phyloP scores from a whole-genome alignment of 2,797 vertebrate species.

The Varecia variegata region DNA sequence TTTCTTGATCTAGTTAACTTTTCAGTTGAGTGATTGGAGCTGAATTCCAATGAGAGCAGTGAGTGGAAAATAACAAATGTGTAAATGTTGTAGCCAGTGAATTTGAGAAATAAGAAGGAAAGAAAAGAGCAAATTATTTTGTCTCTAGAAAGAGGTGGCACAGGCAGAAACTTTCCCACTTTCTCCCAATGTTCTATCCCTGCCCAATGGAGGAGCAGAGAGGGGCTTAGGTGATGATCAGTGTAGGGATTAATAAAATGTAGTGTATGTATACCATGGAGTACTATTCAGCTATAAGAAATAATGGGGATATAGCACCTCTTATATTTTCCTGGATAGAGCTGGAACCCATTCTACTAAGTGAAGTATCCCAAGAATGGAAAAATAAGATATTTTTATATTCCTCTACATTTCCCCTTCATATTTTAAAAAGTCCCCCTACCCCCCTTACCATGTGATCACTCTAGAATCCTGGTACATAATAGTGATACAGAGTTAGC shows the following conservation, averaged over 20 bases:
- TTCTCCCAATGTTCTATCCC: background rate
- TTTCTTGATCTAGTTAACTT: constrained; percentile 48
- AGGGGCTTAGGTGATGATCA: background rate
- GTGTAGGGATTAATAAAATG: too few species aligned
- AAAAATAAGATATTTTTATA: constrained; percentile 27
- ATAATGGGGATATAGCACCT: too few species aligned
- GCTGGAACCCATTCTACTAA: too few species aligned
- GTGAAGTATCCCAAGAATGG: too few species aligned
- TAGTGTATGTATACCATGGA: too few species aligned
- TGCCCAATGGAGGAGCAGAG: background rate
- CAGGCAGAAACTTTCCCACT: background rate
- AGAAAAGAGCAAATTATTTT: background rate
- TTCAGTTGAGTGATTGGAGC: constrained; percentile 28
- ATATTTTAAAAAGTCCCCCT: background rate
- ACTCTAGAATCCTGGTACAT: background rate
- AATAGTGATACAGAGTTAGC: background rate
- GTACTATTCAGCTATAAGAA: too few species aligned
- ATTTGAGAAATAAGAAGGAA: constrained; percentile 29
- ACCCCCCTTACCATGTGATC: background rate
- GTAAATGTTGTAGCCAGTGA: constrained; percentile 6
- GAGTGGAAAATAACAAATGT: constrained; percentile 46
- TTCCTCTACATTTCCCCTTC: constrained; percentile 10
- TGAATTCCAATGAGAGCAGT: constrained; percentile 47
- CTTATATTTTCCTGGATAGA: too few species aligned
- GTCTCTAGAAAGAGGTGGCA: constrained; percentile 3